Evolutionary conservation across 2,113 vertebrate genomes (phyloP).

Genomic region (Epinephelus moara): DNA sequence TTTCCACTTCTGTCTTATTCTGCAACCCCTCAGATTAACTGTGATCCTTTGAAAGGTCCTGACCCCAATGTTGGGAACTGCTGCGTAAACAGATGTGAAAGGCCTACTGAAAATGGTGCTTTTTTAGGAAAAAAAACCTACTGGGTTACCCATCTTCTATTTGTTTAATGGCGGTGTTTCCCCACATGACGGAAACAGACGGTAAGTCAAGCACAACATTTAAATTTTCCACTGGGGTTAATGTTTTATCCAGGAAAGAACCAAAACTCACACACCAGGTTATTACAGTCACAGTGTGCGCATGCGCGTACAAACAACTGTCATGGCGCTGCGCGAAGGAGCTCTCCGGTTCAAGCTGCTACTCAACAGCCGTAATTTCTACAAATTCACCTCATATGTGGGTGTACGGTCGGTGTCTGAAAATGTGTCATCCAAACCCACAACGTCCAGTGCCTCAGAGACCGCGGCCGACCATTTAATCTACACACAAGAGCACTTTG

Average conservation of each 20-base stretch:
- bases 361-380: background rate
- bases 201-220: background rate
- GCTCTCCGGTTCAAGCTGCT: constrained; percentile 27
- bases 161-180: background rate
- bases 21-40: background rate
- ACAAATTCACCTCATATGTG: constrained; percentile 17
- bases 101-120: background rate
- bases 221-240: background rate
- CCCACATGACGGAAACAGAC: background rate
- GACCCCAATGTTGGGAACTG: background rate
- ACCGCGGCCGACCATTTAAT: constrained; percentile 44
- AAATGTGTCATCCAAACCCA: constrained; percentile 63
- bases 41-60: background rate
- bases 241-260: background rate
- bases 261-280: background rate
- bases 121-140: no score
- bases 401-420: constrained; percentile 70
- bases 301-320: constrained; percentile 72
- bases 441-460: constrained; percentile 18
- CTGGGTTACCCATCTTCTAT: background rate
- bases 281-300: constrained; percentile 17
- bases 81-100: background rate
- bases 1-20: background rate
- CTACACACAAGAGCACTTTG: constrained; percentile 77
- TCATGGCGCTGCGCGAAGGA: constrained; percentile 76